These are phyloP conservation scores for Ispidina lecontei DNA, from an alignment of 2,797 vertebrate species.

Conservation along the genomic window DNA sequence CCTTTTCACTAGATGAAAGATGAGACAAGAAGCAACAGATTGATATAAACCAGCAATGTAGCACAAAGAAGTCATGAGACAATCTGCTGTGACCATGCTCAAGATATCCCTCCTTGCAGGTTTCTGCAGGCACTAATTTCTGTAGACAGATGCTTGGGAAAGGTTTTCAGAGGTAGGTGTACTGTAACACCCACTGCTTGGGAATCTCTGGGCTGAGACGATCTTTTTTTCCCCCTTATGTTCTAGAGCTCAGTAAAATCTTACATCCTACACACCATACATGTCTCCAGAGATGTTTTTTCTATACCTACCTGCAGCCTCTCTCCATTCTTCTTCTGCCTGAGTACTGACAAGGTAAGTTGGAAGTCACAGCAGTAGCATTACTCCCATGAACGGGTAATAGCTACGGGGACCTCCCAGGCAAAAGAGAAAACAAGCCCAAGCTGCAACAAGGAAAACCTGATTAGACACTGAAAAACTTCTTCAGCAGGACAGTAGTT, in stretches of 20 bases:
- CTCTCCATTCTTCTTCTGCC: not conserved
- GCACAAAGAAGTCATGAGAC: not conserved
- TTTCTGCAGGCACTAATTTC: slow-evolving; percentile 18
- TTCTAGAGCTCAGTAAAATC: not conserved
- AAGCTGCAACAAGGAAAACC: not conserved
- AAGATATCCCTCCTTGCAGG: not conserved
- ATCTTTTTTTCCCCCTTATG: not conserved
- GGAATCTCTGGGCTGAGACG: slow-evolving; percentile 31
- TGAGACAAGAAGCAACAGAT: slow-evolving; percentile 39
- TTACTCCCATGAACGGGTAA: not conserved
- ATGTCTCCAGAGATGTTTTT: not conserved
- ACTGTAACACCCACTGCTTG: not conserved
- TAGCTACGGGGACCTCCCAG: not conserved
- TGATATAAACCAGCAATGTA: not conserved
- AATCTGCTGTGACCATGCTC: slow-evolving; percentile 19
- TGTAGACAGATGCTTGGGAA: slow-evolving; percentile 31
- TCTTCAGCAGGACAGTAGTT: not conserved
- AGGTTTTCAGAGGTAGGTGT: slow-evolving; percentile 36
- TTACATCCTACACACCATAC: not conserved
- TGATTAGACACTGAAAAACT: not conserved
- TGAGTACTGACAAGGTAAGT: not conserved
- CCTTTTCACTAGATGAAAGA: slow-evolving; percentile 9
- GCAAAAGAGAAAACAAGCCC: not conserved
- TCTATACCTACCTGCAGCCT: not conserved
- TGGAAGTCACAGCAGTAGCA: not conserved